Base-by-base conservation (phyloP, 2,888 invertebrate genomes). In the Acrobasis suavella region DNA sequence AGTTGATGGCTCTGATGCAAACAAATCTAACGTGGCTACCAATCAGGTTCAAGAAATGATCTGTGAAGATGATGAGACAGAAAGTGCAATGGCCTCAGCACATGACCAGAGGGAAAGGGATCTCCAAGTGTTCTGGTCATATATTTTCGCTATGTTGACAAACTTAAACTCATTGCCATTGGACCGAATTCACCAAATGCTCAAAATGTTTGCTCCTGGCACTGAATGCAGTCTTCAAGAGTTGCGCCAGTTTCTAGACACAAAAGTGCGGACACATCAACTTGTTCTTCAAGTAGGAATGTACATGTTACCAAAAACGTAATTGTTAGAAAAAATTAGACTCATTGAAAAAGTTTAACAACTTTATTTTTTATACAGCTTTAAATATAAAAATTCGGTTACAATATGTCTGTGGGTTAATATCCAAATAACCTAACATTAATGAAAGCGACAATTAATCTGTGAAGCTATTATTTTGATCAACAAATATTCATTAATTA, bases 111-210 rank as follows among this genome's bases (percentile, higher is more conserved):
- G 98, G 64, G 98, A 98, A 87, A 98, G 98, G 73, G 98, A 98
- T 83, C 91, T 98, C 64, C 98, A 98, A 93, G 95, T 95, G 58
- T 98, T 98, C 85, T 99, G 99, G 99, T 97, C 98, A 0, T 99
- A 98, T 79, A 98, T 99, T 74, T 96, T 98, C 55, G 98, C 98
- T 16, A 99, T 99, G 99, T 88, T 99, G 64, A 98, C 98, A 12
- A 99, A 99, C 91, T 91, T 99, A 69, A 98, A 98, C 76, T 97
- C 96, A 0, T 93, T 98, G 80, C 96, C 98, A 0, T 89, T 98
- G 69, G 98, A 98, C 72, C 93, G 98, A 62, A 98, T 99, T 73
- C 98, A 98, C 86, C 97, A 98, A 81, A 98, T 98, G 98, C 86
- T 99, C 66, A 97, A 98, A 83, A 97, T 98, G 96, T 99, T 99